A percentile compares a stretch with the other conserved stretches of the same genome.
Conservation (phyloP, 2,113 vertebrate genomes). For the Perca schrenkii region DNA sequence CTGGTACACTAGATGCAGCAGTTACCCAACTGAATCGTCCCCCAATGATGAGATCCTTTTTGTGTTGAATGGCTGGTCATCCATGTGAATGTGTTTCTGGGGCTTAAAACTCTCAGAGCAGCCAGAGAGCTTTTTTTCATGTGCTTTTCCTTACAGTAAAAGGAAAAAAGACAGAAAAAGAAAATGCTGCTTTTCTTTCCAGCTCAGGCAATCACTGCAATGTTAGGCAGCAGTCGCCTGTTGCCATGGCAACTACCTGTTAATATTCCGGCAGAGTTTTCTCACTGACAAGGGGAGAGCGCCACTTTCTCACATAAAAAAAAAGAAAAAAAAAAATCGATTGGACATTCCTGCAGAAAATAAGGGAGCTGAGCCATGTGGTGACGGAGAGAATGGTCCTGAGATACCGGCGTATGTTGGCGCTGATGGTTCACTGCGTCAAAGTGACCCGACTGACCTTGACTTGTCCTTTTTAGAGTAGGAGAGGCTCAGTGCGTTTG, state of each 20-base stretch:
- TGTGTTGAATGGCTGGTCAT: conserved; percentile 26
- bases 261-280: conserved; percentile 84
- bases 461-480: not conserved
- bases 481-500: not conserved
- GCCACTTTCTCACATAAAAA: conserved; percentile 53
- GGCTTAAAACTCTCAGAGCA: conserved; percentile 9
- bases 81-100: conserved; percentile 27
- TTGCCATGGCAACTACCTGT: conserved; percentile 85
- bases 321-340: conserved; percentile 78
- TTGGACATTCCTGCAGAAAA: conserved; percentile 79
- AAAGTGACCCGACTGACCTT: conserved; percentile 45
- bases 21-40: conserved; percentile 47
- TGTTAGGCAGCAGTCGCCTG: conserved; percentile 74
- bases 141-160: conserved; percentile 57
- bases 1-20: conserved; percentile 35
- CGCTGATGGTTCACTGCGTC: not conserved
- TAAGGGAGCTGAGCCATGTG: conserved; percentile 13
- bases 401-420: not conserved
- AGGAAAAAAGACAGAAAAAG: conserved; percentile 2
- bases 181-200: not conserved
- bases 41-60: conserved; percentile 30
- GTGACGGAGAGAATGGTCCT: not conserved
- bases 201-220: conserved; percentile 67
- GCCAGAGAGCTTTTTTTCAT: conserved; percentile 25
- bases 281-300: conserved; percentile 52